Evolutionary conservation across 1,140 invertebrate species (phyloP), one percentile per base, ranked within the genome.

Genomic region (Saccostrea echinata): DNA sequence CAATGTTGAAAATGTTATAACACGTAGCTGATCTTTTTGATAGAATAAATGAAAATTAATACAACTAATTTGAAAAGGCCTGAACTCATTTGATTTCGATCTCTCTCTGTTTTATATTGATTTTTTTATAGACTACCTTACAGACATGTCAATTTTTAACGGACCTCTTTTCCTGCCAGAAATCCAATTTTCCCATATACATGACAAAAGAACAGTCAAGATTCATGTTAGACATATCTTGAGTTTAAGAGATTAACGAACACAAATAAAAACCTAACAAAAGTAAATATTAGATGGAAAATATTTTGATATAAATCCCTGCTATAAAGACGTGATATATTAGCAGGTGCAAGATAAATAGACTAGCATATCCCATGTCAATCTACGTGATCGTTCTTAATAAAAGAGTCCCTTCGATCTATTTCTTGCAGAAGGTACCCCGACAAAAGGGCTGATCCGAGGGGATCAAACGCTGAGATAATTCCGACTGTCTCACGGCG

Each of bases 331-430:
- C 83, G 52, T 57, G 83, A 84, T 27, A 84, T 84, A 84, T 64
- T 84, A 84, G 52, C 83, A 84, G 83, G 83, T 84, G 83, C 83
- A 84, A 61, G 53, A 84, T 84, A 84, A 84, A 84, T 84, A 84
- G 55, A 84, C 83, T 35, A 30, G 27, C 18, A 84, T 84, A 61
- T 55, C 51, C 52, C 51, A 61, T 84, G 83, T 84, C 83, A 84
- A 84, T 84, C 83, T 84, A 24, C 30, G 16, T 61, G 55, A 57
- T 84, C 83, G 52, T 53, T 53, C 57, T 27, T 61, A 84, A 84
- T 84, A 84, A 84, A 84, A 84, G 55, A 61, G 52, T 84, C 57
- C 55, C 83, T 84, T 84, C 83, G 83, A 84, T 84, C 83, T 53
- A 61, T 53, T 84, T 61, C 55, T 84, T 33, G 16, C 52, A 27